These are phyloP conservation scores for Diaphora mendica DNA, from an alignment of 2,888 invertebrate species.

Conservation along the genomic window DNA sequence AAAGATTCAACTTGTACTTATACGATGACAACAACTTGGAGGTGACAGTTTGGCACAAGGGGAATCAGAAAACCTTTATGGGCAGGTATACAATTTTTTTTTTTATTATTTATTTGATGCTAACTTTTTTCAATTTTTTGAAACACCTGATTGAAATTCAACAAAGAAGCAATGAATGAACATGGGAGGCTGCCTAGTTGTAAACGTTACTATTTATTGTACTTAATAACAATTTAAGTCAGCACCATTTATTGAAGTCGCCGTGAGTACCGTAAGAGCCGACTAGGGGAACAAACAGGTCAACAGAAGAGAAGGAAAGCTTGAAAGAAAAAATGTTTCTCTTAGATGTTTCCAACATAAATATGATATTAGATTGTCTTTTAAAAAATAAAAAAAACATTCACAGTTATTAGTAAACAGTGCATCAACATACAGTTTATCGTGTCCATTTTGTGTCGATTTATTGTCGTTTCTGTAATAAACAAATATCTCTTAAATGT, in stretches of 20 bases:
- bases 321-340: too few relatives aligned
- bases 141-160: neutral
- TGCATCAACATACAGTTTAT: too few relatives aligned
- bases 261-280: too few relatives aligned
- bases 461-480: neutral
- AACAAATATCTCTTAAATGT: neutral
- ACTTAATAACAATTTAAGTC: neutral
- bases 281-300: too few relatives aligned
- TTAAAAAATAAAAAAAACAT: too few relatives aligned
- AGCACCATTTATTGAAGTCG: too few relatives aligned
- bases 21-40: conserved; percentile 77
- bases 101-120: neutral
- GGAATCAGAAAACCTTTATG: conserved; percentile 80
- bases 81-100: conserved; percentile 67
- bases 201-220: too few relatives aligned
- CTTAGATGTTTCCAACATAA: too few relatives aligned
- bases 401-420: too few relatives aligned
- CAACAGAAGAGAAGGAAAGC: too few relatives aligned
- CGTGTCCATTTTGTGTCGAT: too few relatives aligned
- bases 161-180: neutral
- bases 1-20: conserved; percentile 75
- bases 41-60: conserved; percentile 80
- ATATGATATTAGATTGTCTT: too few relatives aligned
- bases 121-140: neutral
- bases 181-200: neutral